Evolutionary conservation across 2,797 vertebrate genomes (phyloP).

Genomic region (Spheniscus humboldti): DNA sequence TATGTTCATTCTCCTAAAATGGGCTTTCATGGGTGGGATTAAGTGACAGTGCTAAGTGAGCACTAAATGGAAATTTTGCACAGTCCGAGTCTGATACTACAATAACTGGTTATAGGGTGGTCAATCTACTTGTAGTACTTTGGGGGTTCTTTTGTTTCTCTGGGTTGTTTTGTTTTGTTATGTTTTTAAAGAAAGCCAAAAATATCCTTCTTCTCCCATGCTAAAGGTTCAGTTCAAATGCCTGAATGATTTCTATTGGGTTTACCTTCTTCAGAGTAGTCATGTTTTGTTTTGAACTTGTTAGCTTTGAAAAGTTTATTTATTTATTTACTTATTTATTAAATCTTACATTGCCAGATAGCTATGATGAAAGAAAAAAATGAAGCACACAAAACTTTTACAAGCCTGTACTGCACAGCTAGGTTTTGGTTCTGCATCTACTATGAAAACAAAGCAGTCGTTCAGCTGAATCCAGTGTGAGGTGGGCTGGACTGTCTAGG

Average conservation of each 20-base stretch:
- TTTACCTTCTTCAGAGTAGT: neutral
- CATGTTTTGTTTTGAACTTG: accelerated
- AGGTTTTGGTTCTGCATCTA: neutral
- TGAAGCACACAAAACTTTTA: neutral
- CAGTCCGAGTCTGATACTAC: accelerated
- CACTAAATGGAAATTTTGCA: neutral
- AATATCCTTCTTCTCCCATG: neutral
- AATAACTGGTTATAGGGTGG: neutral
- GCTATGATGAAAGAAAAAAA: neutral
- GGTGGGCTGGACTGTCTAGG: neutral
- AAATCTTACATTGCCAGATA: neutral
- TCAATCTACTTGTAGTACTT: neutral
- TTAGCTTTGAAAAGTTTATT: neutral
- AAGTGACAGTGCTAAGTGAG: neutral
- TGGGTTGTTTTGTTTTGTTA: neutral
- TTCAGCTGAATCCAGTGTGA: neutral
- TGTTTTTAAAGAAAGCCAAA: neutral
- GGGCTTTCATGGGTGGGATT: neutral
- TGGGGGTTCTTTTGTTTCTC: neutral
- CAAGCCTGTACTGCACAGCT: neutral
- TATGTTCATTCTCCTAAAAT: neutral
- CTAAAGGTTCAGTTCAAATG: neutral
- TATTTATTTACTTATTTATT: neutral
- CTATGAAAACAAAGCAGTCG: neutral
- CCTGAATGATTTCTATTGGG: neutral